These are phyloP conservation scores for Congeria kusceri DNA, from an alignment of 2,888 invertebrate genomes.

Conservation along the genomic window DNA sequence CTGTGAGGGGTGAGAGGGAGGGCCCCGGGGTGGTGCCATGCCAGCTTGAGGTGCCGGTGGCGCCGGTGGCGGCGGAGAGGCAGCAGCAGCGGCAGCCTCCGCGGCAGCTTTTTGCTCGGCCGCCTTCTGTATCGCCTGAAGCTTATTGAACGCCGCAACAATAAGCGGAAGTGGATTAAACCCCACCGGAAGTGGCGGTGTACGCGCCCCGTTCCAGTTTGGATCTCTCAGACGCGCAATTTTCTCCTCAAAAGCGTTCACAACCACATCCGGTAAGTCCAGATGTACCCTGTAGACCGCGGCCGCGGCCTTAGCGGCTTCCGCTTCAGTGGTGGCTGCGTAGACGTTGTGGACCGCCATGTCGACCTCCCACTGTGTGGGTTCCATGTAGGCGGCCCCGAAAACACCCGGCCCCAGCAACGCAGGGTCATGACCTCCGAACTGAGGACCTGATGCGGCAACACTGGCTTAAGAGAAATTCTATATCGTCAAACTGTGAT, in stretches of 20 bases:
- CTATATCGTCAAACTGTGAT: too few relatives aligned
- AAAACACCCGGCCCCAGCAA: not conserved
- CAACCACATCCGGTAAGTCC: constrained; percentile 48
- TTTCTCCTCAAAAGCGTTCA: constrained; percentile 51
- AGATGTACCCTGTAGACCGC: constrained; percentile 43
- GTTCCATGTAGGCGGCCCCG: constrained; percentile 28
- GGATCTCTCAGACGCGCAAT: constrained; percentile 44
- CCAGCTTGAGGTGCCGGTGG: not conserved
- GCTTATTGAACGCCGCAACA: constrained; percentile 19
- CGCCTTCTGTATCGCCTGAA: constrained; percentile 14
- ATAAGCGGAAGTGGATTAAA: constrained; percentile 40
- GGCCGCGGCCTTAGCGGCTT: constrained; percentile 53
- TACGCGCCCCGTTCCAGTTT: constrained; percentile 22
- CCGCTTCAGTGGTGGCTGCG: constrained; percentile 48
- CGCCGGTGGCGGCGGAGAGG: not conserved
- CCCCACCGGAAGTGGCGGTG: constrained; percentile 33
- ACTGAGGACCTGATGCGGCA: not conserved
- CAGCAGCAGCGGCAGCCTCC: not conserved
- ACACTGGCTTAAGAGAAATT: not conserved
- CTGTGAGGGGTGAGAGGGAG: not conserved
- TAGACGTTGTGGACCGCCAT: constrained; percentile 45
- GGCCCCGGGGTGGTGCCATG: not conserved
- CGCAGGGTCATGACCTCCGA: not conserved
- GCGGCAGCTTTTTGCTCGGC: constrained; percentile 6
- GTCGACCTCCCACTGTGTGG: constrained; percentile 56